Base-by-base conservation (phyloP, 2,888 invertebrate species). In the Tiliacea citrago region DNA sequence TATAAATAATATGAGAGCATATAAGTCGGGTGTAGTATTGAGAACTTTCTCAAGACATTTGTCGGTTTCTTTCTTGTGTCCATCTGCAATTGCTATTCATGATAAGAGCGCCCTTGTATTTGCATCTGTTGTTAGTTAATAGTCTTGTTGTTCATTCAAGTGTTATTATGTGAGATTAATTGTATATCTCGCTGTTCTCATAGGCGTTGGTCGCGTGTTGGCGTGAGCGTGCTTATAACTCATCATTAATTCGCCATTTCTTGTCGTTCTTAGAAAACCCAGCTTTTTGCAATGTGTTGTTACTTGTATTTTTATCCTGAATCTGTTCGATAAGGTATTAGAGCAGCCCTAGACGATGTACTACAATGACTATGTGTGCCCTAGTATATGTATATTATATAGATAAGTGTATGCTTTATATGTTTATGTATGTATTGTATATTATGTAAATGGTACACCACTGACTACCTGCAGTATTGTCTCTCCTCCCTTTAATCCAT, bases 61-160 rank as follows among this genome's bases (percentile, higher is more conserved):
- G 75, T 74, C 84, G 69, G 81, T 55, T 18, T n/a, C 68, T 60
- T 68, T 66, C 57, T 80, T 68, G 49, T 35, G 57, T 57, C 18
- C 58, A 65, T 68, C 63, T 81, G 66, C 66, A 83, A 45, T 69
- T 62, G 84, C 69, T 69, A 62, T 79, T 79, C 21, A 45, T 60
- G 73, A 83, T 79, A 81, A 79, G 51, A 47, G 18, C 51, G 57
- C 29, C 47, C 66, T 79, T 82, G 79, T 62, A 58, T 82, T 83
- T 67, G 75, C 66, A 80, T 83, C 68, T 83, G 80, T 73, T 83
- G 68, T 79, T 62, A n/a, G 47, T 69, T 83, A 69, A 69, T 67
- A 80, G 81, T 55, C 66, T 67, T 80, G 84, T 83, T 74, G 67
- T 83, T 45, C 42, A 57, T 68, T 49, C 62, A 67, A 58, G 55